phyloP scores from a whole-genome alignment of 2,113 vertebrate species.

The Heliornis fulica region DNA sequence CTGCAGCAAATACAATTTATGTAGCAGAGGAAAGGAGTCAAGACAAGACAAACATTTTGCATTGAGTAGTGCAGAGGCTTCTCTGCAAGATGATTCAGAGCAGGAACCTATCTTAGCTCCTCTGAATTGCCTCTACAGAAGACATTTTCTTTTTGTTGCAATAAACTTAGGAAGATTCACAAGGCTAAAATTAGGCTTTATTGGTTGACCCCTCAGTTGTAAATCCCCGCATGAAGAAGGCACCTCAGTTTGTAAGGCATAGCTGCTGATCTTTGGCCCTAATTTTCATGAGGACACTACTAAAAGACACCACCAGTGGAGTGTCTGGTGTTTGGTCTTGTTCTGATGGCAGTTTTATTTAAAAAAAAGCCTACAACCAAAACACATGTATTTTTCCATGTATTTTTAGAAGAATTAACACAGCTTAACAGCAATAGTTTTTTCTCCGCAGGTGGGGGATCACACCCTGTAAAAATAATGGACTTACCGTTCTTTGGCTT shows the following conservation, averaged over 20 bases:
- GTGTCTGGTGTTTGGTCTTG: background rate
- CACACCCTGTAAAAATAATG: constrained; percentile 52
- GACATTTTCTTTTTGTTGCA: background rate
- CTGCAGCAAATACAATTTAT: background rate
- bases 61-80: background rate
- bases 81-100: background rate
- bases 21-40: background rate
- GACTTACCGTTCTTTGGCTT: constrained; percentile 30
- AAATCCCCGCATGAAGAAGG: background rate
- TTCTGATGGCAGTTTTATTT: background rate
- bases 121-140: background rate
- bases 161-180: background rate
- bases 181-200: background rate
- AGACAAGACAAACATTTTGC: background rate
- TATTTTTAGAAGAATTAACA: background rate
- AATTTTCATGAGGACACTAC: background rate
- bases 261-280: background rate
- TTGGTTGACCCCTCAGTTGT: background rate
- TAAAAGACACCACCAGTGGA: background rate
- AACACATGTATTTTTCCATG: background rate
- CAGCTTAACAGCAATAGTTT: background rate
- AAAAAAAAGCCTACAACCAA: too few species aligned
- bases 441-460: constrained; percentile 47
- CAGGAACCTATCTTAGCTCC: background rate
- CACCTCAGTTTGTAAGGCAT: background rate